Evolutionary conservation across 2,888 invertebrate genomes (phyloP).

Genomic region (Hypena proboscidalis): DNA sequence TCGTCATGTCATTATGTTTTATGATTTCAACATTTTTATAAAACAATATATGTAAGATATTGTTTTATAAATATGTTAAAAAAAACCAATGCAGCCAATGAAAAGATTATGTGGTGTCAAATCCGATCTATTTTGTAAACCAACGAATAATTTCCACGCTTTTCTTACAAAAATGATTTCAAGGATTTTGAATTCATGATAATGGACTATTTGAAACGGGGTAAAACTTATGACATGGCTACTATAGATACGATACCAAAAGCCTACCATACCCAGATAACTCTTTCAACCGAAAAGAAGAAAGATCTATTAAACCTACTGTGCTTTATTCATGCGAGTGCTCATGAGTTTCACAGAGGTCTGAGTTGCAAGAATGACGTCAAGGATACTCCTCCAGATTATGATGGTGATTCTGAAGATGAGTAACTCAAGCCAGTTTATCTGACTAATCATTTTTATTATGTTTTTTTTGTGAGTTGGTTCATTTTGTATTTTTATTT

Average conservation of each 20-base stretch:
- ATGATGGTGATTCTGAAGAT: too few relatives aligned
- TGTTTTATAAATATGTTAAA: too few relatives aligned
- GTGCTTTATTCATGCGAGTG: conserved; percentile 16
- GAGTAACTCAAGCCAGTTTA: too few relatives aligned
- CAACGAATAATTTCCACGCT: conserved; percentile 8
- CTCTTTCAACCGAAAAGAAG: conserved; percentile 19
- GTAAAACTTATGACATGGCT: conserved; percentile 19
- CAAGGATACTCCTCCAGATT: too few relatives aligned
- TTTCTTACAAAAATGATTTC: conserved; percentile 14
- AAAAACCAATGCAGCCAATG: conserved; percentile 22
- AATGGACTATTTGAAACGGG: conserved; percentile 22
- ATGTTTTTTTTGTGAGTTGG: too few relatives aligned
- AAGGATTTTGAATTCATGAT: conserved; percentile 17
- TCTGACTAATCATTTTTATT: too few relatives aligned
- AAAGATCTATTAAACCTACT: conserved; percentile 16
- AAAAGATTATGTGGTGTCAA: conserved; percentile 24
- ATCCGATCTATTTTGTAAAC: conserved; percentile 14
- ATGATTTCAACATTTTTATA: conserved; percentile 23
- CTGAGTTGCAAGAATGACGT: too few relatives aligned
- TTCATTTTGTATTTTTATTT: too few relatives aligned
- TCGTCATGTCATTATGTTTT: too few relatives aligned
- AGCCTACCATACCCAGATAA: conserved; percentile 11
- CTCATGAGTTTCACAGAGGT: conserved; percentile 21
- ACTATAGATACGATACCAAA: conserved; percentile 10
- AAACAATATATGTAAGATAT: conserved; percentile 24